Base-by-base conservation (phyloP, 1,140 invertebrate genomes). In the Euglossa dilemma region DNA sequence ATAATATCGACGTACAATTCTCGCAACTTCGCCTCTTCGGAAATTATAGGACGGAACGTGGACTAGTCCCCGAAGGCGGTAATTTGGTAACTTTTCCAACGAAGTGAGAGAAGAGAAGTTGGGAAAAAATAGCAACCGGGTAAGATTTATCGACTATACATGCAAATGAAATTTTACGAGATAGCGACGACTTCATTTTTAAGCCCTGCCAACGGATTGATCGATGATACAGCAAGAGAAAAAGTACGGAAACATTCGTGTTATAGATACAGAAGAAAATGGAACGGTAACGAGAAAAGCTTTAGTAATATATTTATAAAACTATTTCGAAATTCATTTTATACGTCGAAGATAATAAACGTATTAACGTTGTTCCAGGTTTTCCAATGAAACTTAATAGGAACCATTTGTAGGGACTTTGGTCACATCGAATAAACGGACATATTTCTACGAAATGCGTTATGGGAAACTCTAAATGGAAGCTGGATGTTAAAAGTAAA, bases 31-130 rank as follows among this genome's bases (percentile, higher is more conserved):
- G 50, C 63, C 64, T 50, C 45, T 80, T 20, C 25, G 18, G 25
- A 59, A 80, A 63, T 80, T 80, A 80, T 59, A 14, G 45, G 64
- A 57, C 59, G 54, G 43, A 76, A 76, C 73, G 5, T 63, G 16
- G 7, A 6, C 5, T n/a, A 36, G 54, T 28, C n/a, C 23, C 67
- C 20, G 45, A 36, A 50, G 36, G 45, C 43, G 36, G 18, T 56
- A 52, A 43, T 61, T 57, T 63, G 7, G 50, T 54, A 67, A 52
- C n/a, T 56, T 2, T n/a, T 67, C 0, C 23, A 18, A 43, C 57
- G 25, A 63, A 20, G 18, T 12, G 36, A 25, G 12, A 47, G 56
- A 3, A 5, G 14, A n/a, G 14, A 2, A n/a, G n/a, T n/a, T n/a
- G n/a, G n/a, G n/a, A 52, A 16, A 28, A 69, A 70, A 47, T 79